Conservation (phyloP, 2,113 vertebrate species). For the Sylvia atricapilla region DNA sequence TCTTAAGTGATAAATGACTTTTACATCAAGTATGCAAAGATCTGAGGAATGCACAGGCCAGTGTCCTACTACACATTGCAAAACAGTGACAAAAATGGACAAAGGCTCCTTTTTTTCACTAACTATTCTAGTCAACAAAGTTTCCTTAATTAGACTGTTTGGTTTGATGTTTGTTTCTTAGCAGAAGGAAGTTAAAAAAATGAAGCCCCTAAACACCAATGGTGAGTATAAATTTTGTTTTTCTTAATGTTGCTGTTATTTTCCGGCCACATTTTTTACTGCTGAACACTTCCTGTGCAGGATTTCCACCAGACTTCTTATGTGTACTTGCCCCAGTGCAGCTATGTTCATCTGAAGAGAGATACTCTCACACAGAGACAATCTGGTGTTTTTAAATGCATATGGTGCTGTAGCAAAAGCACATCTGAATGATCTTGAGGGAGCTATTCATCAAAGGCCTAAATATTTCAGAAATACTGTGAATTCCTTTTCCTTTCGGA, state of each 20-base stretch:
- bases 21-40: neutral
- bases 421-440: neutral
- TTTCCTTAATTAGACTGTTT: neutral
- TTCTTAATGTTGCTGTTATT: neutral
- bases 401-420: neutral
- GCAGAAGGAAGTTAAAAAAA: neutral
- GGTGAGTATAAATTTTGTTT: neutral
- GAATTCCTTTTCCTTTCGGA: neutral
- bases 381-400: neutral
- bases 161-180: neutral
- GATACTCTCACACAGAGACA: neutral
- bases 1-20: neutral
- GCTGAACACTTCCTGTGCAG: neutral
- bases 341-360: neutral
- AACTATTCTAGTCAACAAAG: neutral
- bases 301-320: neutral
- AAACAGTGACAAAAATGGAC: neutral
- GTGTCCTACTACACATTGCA: neutral
- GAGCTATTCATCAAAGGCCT: neutral
- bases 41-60: neutral
- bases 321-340: neutral
- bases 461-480: neutral
- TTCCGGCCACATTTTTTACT: neutral
- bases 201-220: neutral
- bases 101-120: neutral